Base-by-base conservation (phyloP, 2,888 invertebrate genomes). In the Callyntrura sp. region DNA sequence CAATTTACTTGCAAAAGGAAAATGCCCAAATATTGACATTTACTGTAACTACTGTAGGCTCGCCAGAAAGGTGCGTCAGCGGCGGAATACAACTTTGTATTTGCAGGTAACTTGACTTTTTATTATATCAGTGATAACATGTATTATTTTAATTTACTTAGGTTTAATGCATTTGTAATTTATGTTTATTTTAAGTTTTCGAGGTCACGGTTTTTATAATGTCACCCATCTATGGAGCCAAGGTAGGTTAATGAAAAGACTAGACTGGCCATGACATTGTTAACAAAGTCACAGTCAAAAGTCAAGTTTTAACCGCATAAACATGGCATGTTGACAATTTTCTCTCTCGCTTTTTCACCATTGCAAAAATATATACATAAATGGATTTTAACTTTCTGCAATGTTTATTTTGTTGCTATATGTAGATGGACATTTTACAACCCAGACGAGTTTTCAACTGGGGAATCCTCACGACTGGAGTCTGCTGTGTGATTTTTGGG, bases 401-500 rank as follows among this genome's bases (percentile, higher is more conserved):
- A 20, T 73, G 35, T 35, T 35, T n/a, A n/a, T 51, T 45, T 11
- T n/a, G 45, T 93, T 91, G 28, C 93, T n/a, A n/a, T n/a, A n/a
- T n/a, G n/a, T n/a, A 95, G 95, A 94, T 95, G 93, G 94, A 94
- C 83, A 90, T 91, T 8, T 94, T 95, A 62, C 95, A 95, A 3
- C 94, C 95, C 0, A 95, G 95, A 92, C 94, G 94, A 51, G 93
- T 95, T 91, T 94, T 95, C 85, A 94, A 94, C 84, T 91, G 94
- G 43, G 95, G 95, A 20, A 94, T 95, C 25, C 93, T 95, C 20
- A 93, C 95, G 1, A 95, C 95, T 8, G 95, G 95, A 5, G 90
- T 94, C 8, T 95, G 95, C 17, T 95, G 95, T 12, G 94, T 95
- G 60, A 93, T 95, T 5, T 95, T 95, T 93, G 95, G 95, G 95